Evolutionary conservation across 2,113 vertebrate species (phyloP), one percentile per base, ranked within the genome.

Genomic region (Ornithorhynchus anatinus): DNA sequence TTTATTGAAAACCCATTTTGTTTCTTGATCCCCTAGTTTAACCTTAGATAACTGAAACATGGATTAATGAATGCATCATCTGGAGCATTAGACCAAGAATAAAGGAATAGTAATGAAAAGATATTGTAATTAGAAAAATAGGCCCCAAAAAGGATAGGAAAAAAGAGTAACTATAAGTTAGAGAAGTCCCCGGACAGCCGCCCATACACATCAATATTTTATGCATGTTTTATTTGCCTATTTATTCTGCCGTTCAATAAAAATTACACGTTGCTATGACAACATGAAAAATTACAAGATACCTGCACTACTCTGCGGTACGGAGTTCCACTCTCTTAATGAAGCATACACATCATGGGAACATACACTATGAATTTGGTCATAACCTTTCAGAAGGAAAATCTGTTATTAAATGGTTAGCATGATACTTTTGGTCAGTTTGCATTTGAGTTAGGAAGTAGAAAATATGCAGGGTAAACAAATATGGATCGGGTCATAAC

Each of bases 211-310:
- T 87, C 83, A 75, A 87, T 87, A 80, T 77, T 81, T 81, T 85
- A 84, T 85, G 78, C 73, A 77, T 77, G 76, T 84, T 87, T 87
- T 77, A 87, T 87, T 85, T 85, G 80, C 83, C 80, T 77, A 84
- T 84, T 85, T 84, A 81, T 84, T 81, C 40, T 44, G 25, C n/a
- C 42, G 60, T 75, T 87, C 86, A 72, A 87, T 87, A 85, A 84
- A 87, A 87, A 85, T 81, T 85, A 77, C 60, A 58, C 5, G 83
- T 87, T 87, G 63, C 86, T 77, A 87, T 85, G 78, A 83, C 42
- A 87, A 84, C 83, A 47, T 68, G 63, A 77, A 79, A 75, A 79
- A 80, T 80, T 67, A 59, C 47, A n/a, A 79, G 80, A 72, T 85
- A 81, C 75, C 75, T 81, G 48, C 31, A 69, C 56, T 31, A 47